Evolutionary conservation across 2,888 invertebrate genomes (phyloP).

Genomic region (Masnerella sp.): DNA sequence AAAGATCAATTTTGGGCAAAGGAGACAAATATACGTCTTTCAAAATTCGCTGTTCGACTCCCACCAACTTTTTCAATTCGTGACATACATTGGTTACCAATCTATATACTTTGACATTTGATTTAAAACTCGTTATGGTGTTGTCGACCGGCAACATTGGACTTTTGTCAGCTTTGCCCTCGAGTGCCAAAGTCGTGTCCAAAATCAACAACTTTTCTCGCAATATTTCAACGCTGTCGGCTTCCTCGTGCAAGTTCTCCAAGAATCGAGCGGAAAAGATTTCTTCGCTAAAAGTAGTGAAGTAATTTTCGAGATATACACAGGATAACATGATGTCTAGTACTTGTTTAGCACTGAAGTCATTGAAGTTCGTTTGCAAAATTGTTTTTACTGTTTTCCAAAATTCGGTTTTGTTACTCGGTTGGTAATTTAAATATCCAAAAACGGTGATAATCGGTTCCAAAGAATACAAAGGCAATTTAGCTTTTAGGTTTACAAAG

Average conservation of each 20-base stretch:
- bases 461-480: conserved; percentile 79
- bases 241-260: conserved; percentile 78
- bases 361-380: conserved; percentile 80
- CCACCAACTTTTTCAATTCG: conserved; percentile 77
- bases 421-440: conserved; percentile 81
- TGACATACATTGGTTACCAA: conserved; percentile 78
- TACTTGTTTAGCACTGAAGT: conserved; percentile 80
- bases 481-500: conserved; percentile 78
- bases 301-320: conserved; percentile 82
- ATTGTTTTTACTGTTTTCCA: conserved; percentile 80
- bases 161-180: conserved; percentile 81
- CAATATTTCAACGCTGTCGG: conserved; percentile 73
- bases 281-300: conserved; percentile 80
- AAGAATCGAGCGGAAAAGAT: conserved; percentile 82
- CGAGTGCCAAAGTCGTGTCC: conserved; percentile 83
- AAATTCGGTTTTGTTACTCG: conserved; percentile 79
- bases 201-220: conserved; percentile 81
- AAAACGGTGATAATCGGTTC: conserved; percentile 81
- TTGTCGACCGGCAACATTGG: conserved; percentile 80
- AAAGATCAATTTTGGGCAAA: conserved; percentile 80
- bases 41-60: conserved; percentile 78
- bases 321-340: conserved; percentile 82
- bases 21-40: conserved; percentile 79
- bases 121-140: conserved; percentile 77
- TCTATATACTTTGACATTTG: conserved; percentile 79